Conservation (phyloP, 2,888 invertebrate species). For the Cephus sareptanus region DNA sequence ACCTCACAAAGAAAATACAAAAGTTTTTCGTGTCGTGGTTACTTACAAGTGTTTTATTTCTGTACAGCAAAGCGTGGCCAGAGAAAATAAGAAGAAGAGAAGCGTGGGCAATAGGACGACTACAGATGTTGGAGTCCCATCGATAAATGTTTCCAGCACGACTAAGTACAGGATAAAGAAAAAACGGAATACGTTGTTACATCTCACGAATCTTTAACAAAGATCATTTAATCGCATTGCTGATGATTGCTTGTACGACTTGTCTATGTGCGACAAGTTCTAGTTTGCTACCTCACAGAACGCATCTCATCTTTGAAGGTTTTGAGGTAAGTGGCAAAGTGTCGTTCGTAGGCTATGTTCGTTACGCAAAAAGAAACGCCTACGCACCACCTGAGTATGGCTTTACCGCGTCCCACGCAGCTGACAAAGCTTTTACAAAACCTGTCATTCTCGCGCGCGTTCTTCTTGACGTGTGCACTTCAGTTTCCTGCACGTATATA, state of each 20-base stretch:
- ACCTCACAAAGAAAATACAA: not conserved
- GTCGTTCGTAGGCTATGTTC: conserved; percentile 12
- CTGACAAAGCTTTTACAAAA: conserved; percentile 17
- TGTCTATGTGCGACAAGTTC: not conserved
- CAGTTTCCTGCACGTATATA: not conserved
- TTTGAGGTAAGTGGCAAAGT: conserved; percentile 16
- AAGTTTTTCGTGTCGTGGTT: not conserved
- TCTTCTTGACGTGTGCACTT: not conserved
- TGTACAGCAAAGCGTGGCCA: not conserved
- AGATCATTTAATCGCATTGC: not conserved
- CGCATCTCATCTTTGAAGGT: not conserved
- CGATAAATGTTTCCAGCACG: not conserved
- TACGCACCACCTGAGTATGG: conserved; percentile 17
- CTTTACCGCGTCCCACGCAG: conserved; percentile 20
- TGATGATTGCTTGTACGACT: not conserved
- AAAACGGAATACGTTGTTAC: not conserved
- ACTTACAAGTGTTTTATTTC: not conserved
- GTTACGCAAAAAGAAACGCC: conserved; percentile 19
- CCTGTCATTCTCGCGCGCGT: conserved; percentile 1
- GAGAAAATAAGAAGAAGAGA: not conserved
- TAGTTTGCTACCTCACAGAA: not conserved
- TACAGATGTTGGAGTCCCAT: not conserved
- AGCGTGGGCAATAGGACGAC: conserved; percentile 2
- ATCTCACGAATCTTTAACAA: not conserved
- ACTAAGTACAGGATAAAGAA: not conserved